Conservation (phyloP, 2,888 invertebrate species). For the Tenthredo notha region DNA sequence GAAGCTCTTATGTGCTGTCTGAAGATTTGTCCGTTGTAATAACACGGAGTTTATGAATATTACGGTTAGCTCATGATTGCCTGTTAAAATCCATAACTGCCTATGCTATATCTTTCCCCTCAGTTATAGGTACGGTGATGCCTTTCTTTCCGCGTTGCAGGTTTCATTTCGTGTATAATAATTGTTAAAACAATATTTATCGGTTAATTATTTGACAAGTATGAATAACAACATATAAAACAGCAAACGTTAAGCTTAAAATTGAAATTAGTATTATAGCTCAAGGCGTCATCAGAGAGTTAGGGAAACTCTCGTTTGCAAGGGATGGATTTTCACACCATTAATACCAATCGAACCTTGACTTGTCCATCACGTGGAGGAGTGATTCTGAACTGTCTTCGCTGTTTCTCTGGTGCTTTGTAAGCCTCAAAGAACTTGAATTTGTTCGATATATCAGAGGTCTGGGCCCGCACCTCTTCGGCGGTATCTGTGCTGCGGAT, state of each 20-base stretch:
- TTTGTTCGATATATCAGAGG: slow-evolving; percentile 90
- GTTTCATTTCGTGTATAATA: no score
- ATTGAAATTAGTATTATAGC: slow-evolving; percentile 14
- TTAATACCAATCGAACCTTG: slow-evolving; percentile 79
- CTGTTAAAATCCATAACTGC: not conserved
- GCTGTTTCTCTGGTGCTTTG: slow-evolving; percentile 84
- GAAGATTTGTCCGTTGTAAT: slow-evolving; percentile 7
- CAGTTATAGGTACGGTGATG: no score
- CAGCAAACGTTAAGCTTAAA: slow-evolving; percentile 6
- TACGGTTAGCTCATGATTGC: slow-evolving; percentile 41
- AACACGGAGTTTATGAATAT: slow-evolving; percentile 38
- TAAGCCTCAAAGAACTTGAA: slow-evolving; percentile 96
- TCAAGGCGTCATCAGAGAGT: slow-evolving; percentile 7
- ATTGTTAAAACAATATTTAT: not conserved
- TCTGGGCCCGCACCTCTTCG: slow-evolving; percentile 89
- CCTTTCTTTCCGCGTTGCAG: no score
- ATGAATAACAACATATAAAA: not conserved
- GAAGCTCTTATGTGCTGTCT: not conserved
- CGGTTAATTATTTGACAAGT: not conserved
- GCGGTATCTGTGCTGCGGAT: slow-evolving; percentile 86
- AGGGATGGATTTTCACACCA: not conserved
- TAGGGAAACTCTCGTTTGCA: not conserved
- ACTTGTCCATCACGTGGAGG: slow-evolving; percentile 91
- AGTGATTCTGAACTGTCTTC: slow-evolving; percentile 91
- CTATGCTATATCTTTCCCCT: not conserved